Conservation (phyloP, 1,140 invertebrate species). For the Steinernema khuongi region DNA sequence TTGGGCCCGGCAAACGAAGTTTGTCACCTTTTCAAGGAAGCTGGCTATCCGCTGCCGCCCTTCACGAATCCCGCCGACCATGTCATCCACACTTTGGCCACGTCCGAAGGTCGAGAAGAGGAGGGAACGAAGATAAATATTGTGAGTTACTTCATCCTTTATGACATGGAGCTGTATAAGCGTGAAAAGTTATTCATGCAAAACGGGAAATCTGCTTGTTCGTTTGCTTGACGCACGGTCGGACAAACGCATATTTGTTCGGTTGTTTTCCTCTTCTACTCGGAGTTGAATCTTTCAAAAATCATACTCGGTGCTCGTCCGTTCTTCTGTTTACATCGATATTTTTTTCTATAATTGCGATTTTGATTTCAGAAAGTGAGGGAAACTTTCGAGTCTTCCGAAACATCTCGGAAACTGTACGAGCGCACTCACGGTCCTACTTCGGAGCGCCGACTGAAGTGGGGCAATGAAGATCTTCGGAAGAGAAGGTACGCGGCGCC, state of each 20-base stretch:
- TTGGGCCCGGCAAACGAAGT: slow-evolving; percentile 67
- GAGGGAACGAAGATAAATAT: not conserved
- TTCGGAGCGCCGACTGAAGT: slow-evolving; percentile 21
- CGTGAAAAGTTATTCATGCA: too few species aligned
- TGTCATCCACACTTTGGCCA: not conserved
- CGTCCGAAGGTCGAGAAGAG: not conserved
- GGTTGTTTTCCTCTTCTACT: too few species aligned
- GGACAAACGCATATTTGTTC: not conserved
- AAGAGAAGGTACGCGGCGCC: slow-evolving; percentile 64
- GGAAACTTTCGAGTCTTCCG: slow-evolving; percentile 67
- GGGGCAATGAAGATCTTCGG: not conserved
- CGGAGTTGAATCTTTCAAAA: too few species aligned
- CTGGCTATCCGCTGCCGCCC: not conserved
- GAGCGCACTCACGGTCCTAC: slow-evolving; percentile 4
- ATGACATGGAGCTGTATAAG: too few species aligned
- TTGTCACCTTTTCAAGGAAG: not conserved
- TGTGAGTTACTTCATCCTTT: not conserved
- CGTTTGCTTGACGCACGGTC: too few species aligned
- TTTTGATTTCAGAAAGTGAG: slow-evolving; percentile 73
- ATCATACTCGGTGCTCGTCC: too few species aligned
- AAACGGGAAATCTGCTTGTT: too few species aligned
- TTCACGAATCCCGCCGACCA: slow-evolving; percentile 12
- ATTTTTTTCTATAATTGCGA: slow-evolving; percentile 61
- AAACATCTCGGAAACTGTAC: slow-evolving; percentile 21
- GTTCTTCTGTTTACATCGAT: too few species aligned